These are phyloP conservation scores for Siderastrea siderea DNA, from an alignment of 92 coral and sea anemone genomes.

Conservation along the genomic window DNA sequence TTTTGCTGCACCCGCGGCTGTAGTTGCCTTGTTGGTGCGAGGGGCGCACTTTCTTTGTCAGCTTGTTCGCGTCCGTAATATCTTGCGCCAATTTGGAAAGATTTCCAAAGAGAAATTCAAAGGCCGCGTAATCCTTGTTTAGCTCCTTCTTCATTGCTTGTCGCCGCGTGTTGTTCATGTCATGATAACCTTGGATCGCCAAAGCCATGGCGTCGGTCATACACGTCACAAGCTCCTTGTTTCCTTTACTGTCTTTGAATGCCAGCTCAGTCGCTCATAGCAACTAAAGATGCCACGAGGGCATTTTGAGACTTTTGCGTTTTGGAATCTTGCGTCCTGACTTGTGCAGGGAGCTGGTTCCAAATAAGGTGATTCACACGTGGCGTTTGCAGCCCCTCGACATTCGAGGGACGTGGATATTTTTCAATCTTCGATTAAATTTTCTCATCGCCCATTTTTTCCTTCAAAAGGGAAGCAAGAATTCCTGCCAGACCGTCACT, in stretches of 20 bases:
- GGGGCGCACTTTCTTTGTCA: too few species aligned
- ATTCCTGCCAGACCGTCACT: slow-evolving; percentile 65
- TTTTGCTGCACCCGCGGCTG: slow-evolving; percentile 8
- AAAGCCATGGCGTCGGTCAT: neutral
- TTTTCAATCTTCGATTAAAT: slow-evolving; percentile 51
- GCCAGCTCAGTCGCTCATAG: neutral
- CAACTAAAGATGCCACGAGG: slow-evolving; percentile 51
- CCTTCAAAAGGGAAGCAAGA: slow-evolving; percentile 49
- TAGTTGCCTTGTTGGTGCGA: too few species aligned
- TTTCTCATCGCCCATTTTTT: slow-evolving; percentile 60
- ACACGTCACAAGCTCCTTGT: slow-evolving; percentile 23
- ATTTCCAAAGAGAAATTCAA: too few species aligned
- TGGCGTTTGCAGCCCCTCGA: slow-evolving; percentile 48
- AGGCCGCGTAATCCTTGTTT: too few species aligned
- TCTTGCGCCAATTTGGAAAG: too few species aligned
- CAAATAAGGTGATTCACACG: slow-evolving; percentile 72
- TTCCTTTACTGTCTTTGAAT: too few species aligned
- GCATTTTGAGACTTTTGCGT: slow-evolving; percentile 65
- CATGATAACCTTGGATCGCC: slow-evolving; percentile 19
- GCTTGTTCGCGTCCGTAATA: too few species aligned
- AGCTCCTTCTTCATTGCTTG: slow-evolving; percentile 45
- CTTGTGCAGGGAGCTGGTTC: slow-evolving; percentile 50
- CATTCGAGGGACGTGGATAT: slow-evolving; percentile 60
- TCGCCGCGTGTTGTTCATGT: slow-evolving; percentile 29
- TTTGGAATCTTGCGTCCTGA: slow-evolving; percentile 62